Evolutionary conservation across 1,140 invertebrate genomes (phyloP).

Genomic region (Platyscapa corneri): DNA sequence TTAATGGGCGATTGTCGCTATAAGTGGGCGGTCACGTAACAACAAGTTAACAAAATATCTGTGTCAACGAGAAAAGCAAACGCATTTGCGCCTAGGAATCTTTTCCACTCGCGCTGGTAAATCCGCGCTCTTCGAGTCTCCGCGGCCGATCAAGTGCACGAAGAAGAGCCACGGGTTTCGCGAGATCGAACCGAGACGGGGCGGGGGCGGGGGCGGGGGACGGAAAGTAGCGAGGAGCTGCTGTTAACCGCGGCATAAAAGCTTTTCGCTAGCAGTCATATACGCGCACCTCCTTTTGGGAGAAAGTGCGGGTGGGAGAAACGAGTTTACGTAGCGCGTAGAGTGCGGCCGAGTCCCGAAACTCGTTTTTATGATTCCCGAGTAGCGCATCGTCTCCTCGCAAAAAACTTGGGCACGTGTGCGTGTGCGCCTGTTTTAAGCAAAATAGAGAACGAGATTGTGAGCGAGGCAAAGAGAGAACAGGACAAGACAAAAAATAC

Average conservation of each 20-base stretch:
- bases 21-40: constrained; percentile 36
- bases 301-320: constrained; percentile 49
- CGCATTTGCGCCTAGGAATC: background rate
- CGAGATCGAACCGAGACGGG: background rate
- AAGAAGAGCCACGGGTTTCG: too few species aligned
- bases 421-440: background rate
- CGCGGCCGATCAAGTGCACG: too few species aligned
- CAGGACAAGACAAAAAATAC: constrained; percentile 27
- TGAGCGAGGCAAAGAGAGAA: background rate
- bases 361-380: constrained; percentile 42
- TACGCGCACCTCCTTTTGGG: background rate
- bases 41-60: constrained; percentile 37
- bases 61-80: constrained; percentile 44
- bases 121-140: too few species aligned
- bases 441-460: background rate
- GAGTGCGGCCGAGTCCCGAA: constrained; percentile 18
- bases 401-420: background rate
- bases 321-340: constrained; percentile 43
- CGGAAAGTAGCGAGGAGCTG: background rate
- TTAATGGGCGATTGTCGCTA: constrained; percentile 33
- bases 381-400: constrained; percentile 29
- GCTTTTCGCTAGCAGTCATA: background rate
- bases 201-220: background rate
- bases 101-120: background rate
- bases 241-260: background rate